These are phyloP conservation scores for Pelosia muscerda DNA, from an alignment of 2,888 invertebrate species.

Conservation along the genomic window DNA sequence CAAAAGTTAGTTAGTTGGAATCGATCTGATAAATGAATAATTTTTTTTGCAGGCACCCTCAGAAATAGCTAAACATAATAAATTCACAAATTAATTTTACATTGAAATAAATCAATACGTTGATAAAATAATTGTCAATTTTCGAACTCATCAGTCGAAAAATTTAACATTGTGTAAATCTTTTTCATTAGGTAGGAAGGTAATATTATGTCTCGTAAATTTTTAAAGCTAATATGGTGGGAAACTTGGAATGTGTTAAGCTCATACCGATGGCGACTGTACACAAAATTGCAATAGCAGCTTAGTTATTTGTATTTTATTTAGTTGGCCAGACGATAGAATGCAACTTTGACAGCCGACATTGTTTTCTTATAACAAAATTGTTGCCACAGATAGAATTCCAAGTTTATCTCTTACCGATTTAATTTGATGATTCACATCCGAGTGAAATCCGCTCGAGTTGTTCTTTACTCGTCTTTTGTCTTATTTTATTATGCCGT, in stretches of 20 bases:
- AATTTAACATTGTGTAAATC: too few species aligned
- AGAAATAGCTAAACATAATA: too few species aligned
- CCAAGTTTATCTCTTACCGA: conserved; percentile 54
- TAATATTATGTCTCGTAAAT: too few species aligned
- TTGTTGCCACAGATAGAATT: conserved; percentile 47
- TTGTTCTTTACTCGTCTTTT: conserved; percentile 75
- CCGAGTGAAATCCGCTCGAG: conserved; percentile 50
- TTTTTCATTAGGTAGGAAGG: too few species aligned
- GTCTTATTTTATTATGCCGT: conserved; percentile 81
- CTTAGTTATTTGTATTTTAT: conserved; percentile 1
- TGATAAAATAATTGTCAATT: too few species aligned
- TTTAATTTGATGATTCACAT: conserved; percentile 59
- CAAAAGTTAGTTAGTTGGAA: not conserved
- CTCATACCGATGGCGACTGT: too few species aligned
- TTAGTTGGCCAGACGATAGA: conserved; percentile 14
- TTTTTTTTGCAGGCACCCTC: not conserved
- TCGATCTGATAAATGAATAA: not conserved
- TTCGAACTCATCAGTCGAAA: too few species aligned
- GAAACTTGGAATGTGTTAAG: too few species aligned
- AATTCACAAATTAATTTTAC: too few species aligned
- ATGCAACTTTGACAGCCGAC: conserved; percentile 41
- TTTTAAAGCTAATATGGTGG: too few species aligned
- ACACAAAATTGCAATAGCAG: not conserved
- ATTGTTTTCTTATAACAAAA: conserved; percentile 54
- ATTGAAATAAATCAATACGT: too few species aligned